Conservation (phyloP, 2,888 invertebrate genomes). For the Tachina lurida region DNA sequence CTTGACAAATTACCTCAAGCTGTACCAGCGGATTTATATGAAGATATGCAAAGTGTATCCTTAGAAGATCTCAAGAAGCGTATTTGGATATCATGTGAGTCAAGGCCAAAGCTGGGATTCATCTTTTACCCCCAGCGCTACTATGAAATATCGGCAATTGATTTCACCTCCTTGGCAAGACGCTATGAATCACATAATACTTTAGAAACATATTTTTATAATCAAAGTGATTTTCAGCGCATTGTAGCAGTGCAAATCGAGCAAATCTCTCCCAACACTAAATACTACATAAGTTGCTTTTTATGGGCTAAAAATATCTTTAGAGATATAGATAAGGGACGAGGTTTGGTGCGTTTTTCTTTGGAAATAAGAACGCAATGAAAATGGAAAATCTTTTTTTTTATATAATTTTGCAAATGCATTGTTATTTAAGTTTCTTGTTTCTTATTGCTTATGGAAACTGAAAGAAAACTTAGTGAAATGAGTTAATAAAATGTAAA, state of each 20-base stretch:
- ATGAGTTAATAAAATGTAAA: slow-evolving; percentile 30
- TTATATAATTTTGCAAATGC: background rate
- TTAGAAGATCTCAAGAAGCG: slow-evolving; percentile 6
- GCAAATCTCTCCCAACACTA: background rate
- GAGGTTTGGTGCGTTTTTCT: slow-evolving; percentile 31
- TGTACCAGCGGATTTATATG: background rate
- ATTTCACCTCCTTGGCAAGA: background rate
- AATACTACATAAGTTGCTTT: slow-evolving; percentile 27
- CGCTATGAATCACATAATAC: background rate
- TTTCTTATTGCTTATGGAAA: background rate
- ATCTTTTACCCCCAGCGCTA: slow-evolving; percentile 30
- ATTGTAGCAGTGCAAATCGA: slow-evolving; percentile 24
- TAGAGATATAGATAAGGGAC: slow-evolving; percentile 2
- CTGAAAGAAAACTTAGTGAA: background rate
- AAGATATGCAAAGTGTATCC: background rate
- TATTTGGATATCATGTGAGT: slow-evolving; percentile 40
- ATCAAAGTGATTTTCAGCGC: slow-evolving; percentile 32
- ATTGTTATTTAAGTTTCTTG: background rate
- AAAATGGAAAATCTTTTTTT: background rate
- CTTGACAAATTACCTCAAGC: background rate
- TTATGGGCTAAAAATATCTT: slow-evolving; percentile 52
- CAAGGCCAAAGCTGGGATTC: background rate
- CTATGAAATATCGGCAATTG: slow-evolving; percentile 3
- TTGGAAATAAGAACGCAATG: slow-evolving; percentile 3
- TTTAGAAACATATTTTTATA: slow-evolving; percentile 8